Conservation (phyloP, 2,888 invertebrate genomes). For the Lasioglossum oenotherae region DNA sequence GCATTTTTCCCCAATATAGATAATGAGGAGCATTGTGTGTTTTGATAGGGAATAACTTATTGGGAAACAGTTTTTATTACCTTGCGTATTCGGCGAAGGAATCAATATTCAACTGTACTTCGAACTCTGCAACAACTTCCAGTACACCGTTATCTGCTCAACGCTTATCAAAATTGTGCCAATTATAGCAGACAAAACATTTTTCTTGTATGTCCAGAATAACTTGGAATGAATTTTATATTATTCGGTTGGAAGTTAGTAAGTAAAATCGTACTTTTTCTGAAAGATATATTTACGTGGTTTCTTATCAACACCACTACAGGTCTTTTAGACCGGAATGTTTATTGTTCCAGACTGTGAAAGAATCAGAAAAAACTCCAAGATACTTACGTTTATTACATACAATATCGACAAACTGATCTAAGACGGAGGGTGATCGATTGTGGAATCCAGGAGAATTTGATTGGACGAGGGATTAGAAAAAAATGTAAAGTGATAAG, state of each 20-base stretch:
- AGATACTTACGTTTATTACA: neutral
- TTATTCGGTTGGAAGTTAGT: neutral
- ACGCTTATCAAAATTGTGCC: neutral
- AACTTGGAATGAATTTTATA: neutral
- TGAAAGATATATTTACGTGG: neutral
- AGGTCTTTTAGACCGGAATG: neutral
- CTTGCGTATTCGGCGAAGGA: neutral
- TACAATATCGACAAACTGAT: neutral
- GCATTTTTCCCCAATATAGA: neutral
- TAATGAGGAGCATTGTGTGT: neutral
- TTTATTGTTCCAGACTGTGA: neutral
- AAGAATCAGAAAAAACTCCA: neutral
- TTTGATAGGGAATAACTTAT: neutral
- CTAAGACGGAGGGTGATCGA: neutral
- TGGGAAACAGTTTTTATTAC: neutral
- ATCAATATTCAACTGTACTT: neutral
- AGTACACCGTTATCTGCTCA: neutral
- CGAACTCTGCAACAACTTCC: neutral
- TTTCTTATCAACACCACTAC: neutral
- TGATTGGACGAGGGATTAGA: neutral
- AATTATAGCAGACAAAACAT: neutral
- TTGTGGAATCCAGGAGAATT: neutral
- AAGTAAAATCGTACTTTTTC: neutral
- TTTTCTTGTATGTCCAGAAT: neutral
- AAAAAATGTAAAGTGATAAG: neutral